Evolutionary conservation across 1,140 invertebrate species (phyloP), one percentile per base, ranked within the genome.

Genomic region (Teleogryllus occipitalis): DNA sequence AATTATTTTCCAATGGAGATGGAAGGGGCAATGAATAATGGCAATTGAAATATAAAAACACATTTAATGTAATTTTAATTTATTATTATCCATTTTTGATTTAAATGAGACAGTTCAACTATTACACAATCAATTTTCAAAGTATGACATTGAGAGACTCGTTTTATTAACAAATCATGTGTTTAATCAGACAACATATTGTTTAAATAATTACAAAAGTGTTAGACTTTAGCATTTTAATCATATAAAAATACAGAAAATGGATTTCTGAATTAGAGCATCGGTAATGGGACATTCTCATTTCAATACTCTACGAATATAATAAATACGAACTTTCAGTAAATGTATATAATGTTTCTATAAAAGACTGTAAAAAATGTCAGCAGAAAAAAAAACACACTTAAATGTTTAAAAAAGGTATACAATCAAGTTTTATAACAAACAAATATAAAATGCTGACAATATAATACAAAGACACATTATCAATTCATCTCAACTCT

Each of bases 211-310:
- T 65, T 14, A 65, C 10, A 65, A 65, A 65, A 65, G 18, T 65
- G 54, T 65, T 65, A 65, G 54, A 65, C 18, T 65, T 65, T 18
- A 65, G 54, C 54, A 65, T 65, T 65, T 14, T 65, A 65, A 10
- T 65, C 54, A 65, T 65, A 65, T 65, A 65, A 65, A 65, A 65
- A 65, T 65, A 65, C 54, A 65, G 54, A 65, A 65, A 65, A 65
- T 65, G 54, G 10, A 65, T 65, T 65, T 65, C 54, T 65, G 54
- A 65, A 65, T 10, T 18, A 65, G 18, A 65, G 10, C 10, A 65
- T 65, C 27, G 27, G 27, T 39, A 39, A 39, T 65, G 54, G 10
- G 18, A 65, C 54, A 65, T 3, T 65, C 18, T 65, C 18, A 65
- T 65, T 65, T 14, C 54, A 65, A 65, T 65, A 65, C 54, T 65